Evolutionary conservation across 2,113 vertebrate genomes (phyloP).

Genomic region (Chascanopsetta lugubris): DNA sequence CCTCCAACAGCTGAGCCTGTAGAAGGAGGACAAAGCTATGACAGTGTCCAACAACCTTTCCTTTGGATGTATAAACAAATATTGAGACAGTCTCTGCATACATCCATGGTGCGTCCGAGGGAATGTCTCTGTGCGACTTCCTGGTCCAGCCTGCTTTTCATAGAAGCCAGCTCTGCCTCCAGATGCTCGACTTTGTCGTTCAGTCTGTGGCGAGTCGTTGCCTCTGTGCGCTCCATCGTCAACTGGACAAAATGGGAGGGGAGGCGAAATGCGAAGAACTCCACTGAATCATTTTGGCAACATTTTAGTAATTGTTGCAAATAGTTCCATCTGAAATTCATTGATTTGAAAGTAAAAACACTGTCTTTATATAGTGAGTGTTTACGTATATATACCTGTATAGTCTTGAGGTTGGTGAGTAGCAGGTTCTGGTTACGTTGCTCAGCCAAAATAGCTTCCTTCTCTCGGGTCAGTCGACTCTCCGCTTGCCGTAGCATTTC

Average conservation of each 20-base stretch:
- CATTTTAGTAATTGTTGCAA: background rate
- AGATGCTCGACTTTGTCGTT: slow-evolving; percentile 87
- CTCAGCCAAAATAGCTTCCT: slow-evolving; percentile 88
- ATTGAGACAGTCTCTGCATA: slow-evolving; percentile 60
- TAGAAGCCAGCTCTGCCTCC: slow-evolving; percentile 86
- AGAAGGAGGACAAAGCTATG: background rate
- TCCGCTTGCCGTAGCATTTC: slow-evolving; percentile 92
- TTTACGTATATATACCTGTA: slow-evolving; percentile 84
- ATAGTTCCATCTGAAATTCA: background rate
- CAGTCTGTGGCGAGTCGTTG: slow-evolving; percentile 89
- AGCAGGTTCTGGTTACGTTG: slow-evolving; percentile 93
- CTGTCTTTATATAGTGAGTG: background rate
- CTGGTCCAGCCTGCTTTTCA: slow-evolving; percentile 90
- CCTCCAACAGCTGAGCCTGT: slow-evolving; percentile 90
- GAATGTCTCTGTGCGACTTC: slow-evolving; percentile 91
- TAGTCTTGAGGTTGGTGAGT: slow-evolving; percentile 91
- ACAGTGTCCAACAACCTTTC: background rate
- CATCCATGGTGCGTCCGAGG: slow-evolving; percentile 90
- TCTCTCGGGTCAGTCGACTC: slow-evolving; percentile 87
- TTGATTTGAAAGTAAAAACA: too few relatives aligned
- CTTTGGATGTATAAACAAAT: background rate
- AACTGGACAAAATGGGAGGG: slow-evolving; percentile 70
- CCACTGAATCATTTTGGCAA: background rate
- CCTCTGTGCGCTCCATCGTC: slow-evolving; percentile 91
- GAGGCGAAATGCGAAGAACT: background rate